Evolutionary conservation across 2,113 vertebrate genomes (phyloP).

Genomic region (Serilophus lunatus): DNA sequence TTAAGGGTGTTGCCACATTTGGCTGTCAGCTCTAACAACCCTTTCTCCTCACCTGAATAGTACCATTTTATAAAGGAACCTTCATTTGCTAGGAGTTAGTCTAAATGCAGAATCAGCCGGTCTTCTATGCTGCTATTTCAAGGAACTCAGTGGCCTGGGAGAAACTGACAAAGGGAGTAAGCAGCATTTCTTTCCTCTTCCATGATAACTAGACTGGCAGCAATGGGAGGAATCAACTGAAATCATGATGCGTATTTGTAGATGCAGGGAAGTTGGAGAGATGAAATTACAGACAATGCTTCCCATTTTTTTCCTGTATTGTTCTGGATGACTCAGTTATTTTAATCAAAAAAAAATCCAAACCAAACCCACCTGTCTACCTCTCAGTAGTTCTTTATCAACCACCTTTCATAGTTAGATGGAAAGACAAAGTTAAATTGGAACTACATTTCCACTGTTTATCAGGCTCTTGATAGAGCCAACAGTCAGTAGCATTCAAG

Average conservation of each 20-base stretch:
- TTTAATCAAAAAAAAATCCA: neutral
- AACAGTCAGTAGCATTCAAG: neutral
- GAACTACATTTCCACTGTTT: neutral
- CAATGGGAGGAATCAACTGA: neutral
- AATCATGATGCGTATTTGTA: neutral
- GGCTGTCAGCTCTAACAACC: neutral
- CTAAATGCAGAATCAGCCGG: neutral
- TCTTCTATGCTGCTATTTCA: neutral
- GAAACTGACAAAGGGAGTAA: neutral
- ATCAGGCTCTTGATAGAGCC: neutral
- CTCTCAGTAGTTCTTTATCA: neutral
- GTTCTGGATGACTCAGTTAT: neutral
- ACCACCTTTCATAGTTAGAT: neutral
- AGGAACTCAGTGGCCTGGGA: neutral
- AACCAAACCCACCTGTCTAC: fast-evolving
- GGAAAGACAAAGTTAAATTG: neutral
- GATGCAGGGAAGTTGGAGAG: neutral
- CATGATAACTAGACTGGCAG: neutral
- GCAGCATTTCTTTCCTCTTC: neutral
- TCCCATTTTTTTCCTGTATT: neutral
- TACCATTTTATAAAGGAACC: neutral
- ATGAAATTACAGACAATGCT: neutral
- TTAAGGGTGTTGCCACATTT: neutral
- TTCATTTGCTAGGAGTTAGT: neutral
- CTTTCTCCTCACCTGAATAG: neutral